Percentiles rank a stretch among this genome's conserved stretches.
Conservation (phyloP, 2,797 vertebrate genomes). For the Prionace glauca region DNA sequence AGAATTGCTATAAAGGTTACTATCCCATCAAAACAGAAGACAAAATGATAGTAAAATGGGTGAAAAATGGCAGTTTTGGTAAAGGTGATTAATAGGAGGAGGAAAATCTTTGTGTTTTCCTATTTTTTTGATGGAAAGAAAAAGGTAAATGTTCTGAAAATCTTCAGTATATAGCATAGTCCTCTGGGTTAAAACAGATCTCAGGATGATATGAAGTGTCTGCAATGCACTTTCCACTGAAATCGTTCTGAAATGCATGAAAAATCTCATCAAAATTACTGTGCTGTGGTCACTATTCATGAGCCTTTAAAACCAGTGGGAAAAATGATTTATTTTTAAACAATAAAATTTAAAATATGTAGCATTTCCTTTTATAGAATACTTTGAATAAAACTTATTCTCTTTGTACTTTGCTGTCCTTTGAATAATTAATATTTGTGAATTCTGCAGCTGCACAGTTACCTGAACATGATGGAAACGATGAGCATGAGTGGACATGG, state of each 20-base stretch:
- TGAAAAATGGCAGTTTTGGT: not conserved
- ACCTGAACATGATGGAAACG: not conserved
- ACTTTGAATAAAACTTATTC: conserved; percentile 1
- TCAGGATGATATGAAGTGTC: not conserved
- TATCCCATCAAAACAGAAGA: not conserved
- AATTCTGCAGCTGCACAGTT: conserved; percentile 2
- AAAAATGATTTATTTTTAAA: not conserved
- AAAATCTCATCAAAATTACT: not conserved
- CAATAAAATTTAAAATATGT: not conserved
- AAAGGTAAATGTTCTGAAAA: not conserved
- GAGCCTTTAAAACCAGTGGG: not conserved
- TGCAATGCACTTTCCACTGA: not conserved
- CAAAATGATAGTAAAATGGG: not conserved
- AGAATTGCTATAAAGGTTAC: not conserved
- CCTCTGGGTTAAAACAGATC: not conserved
- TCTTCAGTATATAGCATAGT: not conserved
- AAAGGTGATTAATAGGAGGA: not conserved
- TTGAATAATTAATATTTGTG: not conserved
- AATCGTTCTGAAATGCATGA: not conserved
- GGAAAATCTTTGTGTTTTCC: not conserved
- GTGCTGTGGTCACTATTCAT: not conserved
- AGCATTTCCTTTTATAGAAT: not conserved
- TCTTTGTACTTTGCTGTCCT: not conserved
- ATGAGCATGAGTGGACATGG: not conserved
- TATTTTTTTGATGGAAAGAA: not conserved